phyloP scores from a whole-genome alignment of 2,113 vertebrate genomes.

The Solea solea region DNA sequence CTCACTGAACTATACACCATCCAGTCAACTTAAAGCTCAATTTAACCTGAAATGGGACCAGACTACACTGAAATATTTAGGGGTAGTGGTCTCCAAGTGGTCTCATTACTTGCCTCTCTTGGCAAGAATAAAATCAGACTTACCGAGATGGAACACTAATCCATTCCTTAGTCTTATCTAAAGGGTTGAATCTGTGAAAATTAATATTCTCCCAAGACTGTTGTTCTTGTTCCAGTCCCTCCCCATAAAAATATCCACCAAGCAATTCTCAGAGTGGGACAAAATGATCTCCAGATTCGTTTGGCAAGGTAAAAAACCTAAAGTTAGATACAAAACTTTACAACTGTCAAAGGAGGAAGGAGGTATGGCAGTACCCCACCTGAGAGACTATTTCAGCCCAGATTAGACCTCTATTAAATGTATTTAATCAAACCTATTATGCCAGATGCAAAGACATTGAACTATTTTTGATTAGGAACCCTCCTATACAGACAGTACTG shows the following conservation, averaged over 20 bases:
- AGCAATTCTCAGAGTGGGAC: neutral
- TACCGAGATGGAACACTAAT: neutral
- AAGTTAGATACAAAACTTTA: neutral
- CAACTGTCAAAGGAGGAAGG: too few species aligned
- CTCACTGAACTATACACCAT: neutral
- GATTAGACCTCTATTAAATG: too few species aligned
- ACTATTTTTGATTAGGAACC: too few species aligned
- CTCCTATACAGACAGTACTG: too few species aligned
- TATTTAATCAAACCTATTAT: too few species aligned
- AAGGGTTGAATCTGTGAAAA: neutral
- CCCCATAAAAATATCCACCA: neutral
- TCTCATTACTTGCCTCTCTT: too few species aligned
- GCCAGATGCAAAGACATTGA: too few species aligned
- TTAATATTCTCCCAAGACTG: neutral
- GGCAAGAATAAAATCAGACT: neutral
- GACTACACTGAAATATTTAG: neutral
- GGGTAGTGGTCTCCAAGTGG: too few species aligned
- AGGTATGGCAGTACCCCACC: too few species aligned
- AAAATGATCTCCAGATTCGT: neutral
- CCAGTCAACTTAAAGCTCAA: neutral
- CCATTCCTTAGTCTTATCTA: neutral
- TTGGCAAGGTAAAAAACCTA: neutral
- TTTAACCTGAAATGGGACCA: neutral
- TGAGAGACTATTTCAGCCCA: too few species aligned
- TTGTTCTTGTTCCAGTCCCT: neutral